These are phyloP conservation scores for Eristalis tenax DNA, from an alignment of 2,888 invertebrate species.

Conservation along the genomic window DNA sequence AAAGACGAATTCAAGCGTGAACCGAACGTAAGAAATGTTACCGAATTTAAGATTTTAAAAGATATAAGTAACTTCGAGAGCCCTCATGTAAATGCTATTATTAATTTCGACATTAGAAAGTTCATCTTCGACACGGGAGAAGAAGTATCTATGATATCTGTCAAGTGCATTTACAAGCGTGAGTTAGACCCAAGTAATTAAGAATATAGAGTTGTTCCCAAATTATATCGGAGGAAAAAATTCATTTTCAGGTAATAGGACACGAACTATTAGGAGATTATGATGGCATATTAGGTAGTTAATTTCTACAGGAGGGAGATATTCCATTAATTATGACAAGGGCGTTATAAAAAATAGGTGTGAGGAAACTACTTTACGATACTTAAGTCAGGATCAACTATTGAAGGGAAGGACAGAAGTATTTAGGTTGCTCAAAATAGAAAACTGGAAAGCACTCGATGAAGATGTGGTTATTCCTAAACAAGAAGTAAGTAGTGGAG, in stretches of 20 bases:
- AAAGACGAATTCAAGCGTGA: background rate
- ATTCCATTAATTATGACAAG: no score
- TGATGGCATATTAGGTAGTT: background rate
- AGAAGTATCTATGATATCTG: background rate
- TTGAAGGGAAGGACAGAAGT: background rate
- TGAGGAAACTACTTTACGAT: background rate
- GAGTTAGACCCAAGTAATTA: background rate
- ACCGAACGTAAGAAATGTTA: background rate
- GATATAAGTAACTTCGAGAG: background rate
- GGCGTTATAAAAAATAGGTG: background rate
- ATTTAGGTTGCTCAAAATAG: background rate
- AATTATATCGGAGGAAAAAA: background rate
- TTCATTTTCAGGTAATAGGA: background rate
- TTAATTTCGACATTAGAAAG: background rate
- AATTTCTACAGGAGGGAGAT: background rate
- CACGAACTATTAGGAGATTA: background rate
- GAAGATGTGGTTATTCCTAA: background rate
- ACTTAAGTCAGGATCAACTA: background rate
- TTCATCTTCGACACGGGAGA: background rate
- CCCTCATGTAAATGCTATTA: background rate
- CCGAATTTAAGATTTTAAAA: background rate
- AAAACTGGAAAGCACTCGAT: background rate
- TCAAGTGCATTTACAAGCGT: background rate
- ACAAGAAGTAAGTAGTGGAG: no score
- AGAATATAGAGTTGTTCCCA: slow-evolving; percentile 1